Evolutionary conservation across 1,140 invertebrate genomes (phyloP).

Genomic region (Thrips palmi): DNA sequence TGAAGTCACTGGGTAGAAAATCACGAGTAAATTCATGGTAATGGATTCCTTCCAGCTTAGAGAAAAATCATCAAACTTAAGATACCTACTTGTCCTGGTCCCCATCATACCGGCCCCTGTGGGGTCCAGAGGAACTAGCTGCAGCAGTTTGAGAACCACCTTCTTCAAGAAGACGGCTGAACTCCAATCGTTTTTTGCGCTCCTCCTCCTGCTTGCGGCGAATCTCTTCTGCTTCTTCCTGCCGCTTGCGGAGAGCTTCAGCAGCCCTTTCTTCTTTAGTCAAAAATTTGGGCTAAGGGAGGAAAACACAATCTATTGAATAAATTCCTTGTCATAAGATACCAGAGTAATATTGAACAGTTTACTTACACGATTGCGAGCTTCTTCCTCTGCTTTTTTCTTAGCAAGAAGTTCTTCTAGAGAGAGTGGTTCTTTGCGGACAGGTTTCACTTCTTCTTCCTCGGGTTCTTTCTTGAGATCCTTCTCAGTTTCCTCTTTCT

Average conservation of each 20-base stretch:
- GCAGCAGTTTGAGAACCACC: slow-evolving; percentile 22
- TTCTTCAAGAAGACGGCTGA: slow-evolving; percentile 32
- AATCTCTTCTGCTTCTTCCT: slow-evolving; percentile 63
- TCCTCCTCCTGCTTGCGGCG: slow-evolving; percentile 49
- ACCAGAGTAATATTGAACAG: slow-evolving; percentile 10
- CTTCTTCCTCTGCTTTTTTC: slow-evolving; percentile 91
- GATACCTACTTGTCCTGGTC: slow-evolving; percentile 15
- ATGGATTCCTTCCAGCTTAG: too few species aligned
- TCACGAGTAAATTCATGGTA: too few species aligned
- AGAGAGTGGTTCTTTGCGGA: slow-evolving; percentile 79
- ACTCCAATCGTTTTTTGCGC: slow-evolving; percentile 38
- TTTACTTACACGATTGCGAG: slow-evolving; percentile 49
- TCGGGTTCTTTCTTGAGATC: slow-evolving; percentile 22
- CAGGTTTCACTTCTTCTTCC: slow-evolving; percentile 21
- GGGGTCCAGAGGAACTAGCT: slow-evolving; percentile 12
- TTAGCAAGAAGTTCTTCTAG: slow-evolving; percentile 90
- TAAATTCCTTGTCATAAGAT: slow-evolving; percentile 17
- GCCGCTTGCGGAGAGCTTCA: slow-evolving; percentile 70
- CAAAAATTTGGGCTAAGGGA: slow-evolving; percentile 72
- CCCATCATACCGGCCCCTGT: slow-evolving; percentile 17
- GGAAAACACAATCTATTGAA: slow-evolving; percentile 6
- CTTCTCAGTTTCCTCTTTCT: slow-evolving; percentile 19
- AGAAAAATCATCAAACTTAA: too few species aligned
- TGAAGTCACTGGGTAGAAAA: slow-evolving; percentile 12
- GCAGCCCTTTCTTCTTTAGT: slow-evolving; percentile 87